phyloP scores from a whole-genome alignment of 2,888 invertebrate species.

The Ophioninae sp. region DNA sequence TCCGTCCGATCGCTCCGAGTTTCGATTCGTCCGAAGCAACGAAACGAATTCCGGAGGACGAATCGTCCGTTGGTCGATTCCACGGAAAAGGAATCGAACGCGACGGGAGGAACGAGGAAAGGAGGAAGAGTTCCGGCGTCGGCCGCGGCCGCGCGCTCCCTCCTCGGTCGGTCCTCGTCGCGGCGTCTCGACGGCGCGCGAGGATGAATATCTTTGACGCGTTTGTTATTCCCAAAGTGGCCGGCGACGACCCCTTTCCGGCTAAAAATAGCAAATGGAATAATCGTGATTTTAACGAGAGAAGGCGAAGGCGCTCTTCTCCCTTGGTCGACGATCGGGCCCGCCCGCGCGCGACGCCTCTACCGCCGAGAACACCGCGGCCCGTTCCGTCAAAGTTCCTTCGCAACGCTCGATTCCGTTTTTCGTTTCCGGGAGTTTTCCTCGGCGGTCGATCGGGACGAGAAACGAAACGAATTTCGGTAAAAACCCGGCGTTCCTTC shows the following conservation, averaged over 20 bases:
- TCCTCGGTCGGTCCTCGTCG: constrained; percentile 16
- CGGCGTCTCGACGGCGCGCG: not conserved
- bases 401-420: not conserved
- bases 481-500: not conserved
- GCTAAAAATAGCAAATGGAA: constrained; percentile 80
- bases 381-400: not conserved
- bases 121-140: no score
- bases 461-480: no score
- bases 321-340: constrained; percentile 61
- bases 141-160: not conserved
- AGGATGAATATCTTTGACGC: constrained; percentile 70
- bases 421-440: no score
- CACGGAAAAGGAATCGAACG: no score
- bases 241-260: constrained; percentile 76
- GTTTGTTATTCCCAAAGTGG: constrained; percentile 68
- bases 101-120: no score
- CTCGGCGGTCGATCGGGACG: no score
- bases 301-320: constrained; percentile 4
- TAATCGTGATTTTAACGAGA: constrained; percentile 74
- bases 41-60: no score
- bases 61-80: no score
- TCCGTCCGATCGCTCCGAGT: not conserved
- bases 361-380: not conserved
- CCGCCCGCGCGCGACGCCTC: constrained; percentile 60
- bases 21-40: no score